Base-by-base conservation (phyloP, 2,888 invertebrate genomes). In the Podotricha telesiphe region DNA sequence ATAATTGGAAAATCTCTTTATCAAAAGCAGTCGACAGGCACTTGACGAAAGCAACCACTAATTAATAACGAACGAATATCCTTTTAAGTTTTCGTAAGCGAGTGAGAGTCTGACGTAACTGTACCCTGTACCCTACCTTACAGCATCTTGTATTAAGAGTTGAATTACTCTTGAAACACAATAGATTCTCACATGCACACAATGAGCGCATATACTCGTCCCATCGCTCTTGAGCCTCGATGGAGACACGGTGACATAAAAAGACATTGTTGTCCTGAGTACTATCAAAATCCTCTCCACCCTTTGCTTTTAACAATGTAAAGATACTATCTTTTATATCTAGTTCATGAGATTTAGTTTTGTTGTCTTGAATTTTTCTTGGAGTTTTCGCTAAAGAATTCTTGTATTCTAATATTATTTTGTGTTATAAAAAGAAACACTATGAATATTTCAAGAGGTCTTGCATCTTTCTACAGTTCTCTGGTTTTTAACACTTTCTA, bases 261-360 rank as follows among this genome's bases (percentile, higher is more conserved):
- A 86, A 83, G 78, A 81, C 82, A 83, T 83, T 85, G 84, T 79
- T 78, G 74, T 78, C 75, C 74, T 72, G 75, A 82, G 78, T 73
- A 74, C 76, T 76, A 73, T 76, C 72, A 74, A 75, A 76, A 72
- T 72, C 70, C 71, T 68, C 71, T 65, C 48, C 47, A 67, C 69
- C 55, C 66, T 67, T 56, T 51, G 47, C 47, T 67, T 68, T 67
- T 71, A 73, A 72, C 66, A 70, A 65, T 71, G 58, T 42, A 58
- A 61, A 69, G 59, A 70, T 69, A 13, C 59, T 42, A 59, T 65
- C 65, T 69, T 61, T 45, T 28, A 34, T 53, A 34, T 28, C 28
- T 47, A 48, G 28, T 42, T 58, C 40, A 17, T 37, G 10, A 58
- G 58, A 19, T 48, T 48, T 48, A 47, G 47, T 62, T n/a, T 62